Evolutionary conservation across 1,140 invertebrate genomes (phyloP).

Genomic region (Brachionus koreanus): DNA sequence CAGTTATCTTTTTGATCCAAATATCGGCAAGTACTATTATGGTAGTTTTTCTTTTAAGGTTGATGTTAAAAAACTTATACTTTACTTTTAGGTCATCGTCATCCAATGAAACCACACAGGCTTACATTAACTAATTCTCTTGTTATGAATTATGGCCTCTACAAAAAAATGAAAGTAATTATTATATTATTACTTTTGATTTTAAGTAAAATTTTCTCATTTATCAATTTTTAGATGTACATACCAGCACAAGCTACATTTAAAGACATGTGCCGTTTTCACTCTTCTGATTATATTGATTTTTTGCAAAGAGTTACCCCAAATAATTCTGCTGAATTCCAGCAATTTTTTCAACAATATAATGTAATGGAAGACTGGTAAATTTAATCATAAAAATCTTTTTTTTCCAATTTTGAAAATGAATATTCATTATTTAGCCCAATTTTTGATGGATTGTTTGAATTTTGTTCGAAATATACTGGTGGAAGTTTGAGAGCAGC

Average conservation of each 20-base stretch:
- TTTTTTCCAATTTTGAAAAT: background rate
- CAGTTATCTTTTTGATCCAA: slow-evolving; percentile 29
- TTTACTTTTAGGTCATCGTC: slow-evolving; percentile 66
- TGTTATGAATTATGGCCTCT: slow-evolving; percentile 87
- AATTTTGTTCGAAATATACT: slow-evolving; percentile 77
- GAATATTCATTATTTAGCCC: slow-evolving; percentile 44
- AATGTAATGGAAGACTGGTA: slow-evolving; percentile 43
- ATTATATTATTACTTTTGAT: background rate
- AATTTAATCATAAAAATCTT: background rate
- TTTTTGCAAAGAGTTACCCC: slow-evolving; percentile 88
- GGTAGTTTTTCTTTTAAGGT: slow-evolving; percentile 49
- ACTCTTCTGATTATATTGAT: slow-evolving; percentile 96
- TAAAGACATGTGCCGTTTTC: slow-evolving; percentile 95
- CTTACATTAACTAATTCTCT: slow-evolving; percentile 89
- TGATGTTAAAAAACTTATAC: background rate
- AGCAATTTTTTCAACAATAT: slow-evolving; percentile 98
- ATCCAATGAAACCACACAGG: slow-evolving; percentile 98
- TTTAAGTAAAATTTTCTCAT: background rate
- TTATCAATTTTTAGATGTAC: slow-evolving; percentile 65
- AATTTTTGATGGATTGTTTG: slow-evolving; percentile 49
- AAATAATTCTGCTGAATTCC: slow-evolving; percentile 98
- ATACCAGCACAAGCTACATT: slow-evolving; percentile 84
- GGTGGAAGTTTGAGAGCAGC: slow-evolving; percentile 84
- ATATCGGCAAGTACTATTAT: slow-evolving; percentile 45
- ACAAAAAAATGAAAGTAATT: slow-evolving; percentile 83